A percentile compares a stretch with the other conserved stretches of the same genome.
Evolutionary conservation across 2,888 invertebrate species (phyloP).

Genomic region (Anarsia innoxiella): DNA sequence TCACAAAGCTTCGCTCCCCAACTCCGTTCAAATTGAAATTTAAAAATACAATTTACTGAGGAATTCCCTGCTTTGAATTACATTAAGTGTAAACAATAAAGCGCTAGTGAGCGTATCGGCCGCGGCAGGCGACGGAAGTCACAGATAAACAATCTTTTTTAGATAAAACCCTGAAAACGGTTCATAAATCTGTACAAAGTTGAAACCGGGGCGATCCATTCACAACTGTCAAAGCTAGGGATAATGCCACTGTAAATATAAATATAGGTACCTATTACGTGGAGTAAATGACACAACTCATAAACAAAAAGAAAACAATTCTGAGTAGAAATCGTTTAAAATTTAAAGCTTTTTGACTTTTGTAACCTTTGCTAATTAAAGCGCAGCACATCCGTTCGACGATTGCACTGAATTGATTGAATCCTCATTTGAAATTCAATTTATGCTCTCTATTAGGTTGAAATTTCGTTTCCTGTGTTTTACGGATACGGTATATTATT

Average conservation of each 20-base stretch:
- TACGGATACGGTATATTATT: conserved; percentile 38
- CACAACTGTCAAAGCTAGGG: conserved; percentile 49
- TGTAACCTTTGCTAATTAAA: conserved; percentile 68
- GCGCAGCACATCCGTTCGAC: conserved; percentile 53
- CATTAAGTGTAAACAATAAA: conserved; percentile 75
- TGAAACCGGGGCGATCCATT: conserved; percentile 53
- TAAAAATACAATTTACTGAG: conserved; percentile 70
- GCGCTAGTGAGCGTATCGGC: conserved; percentile 68
- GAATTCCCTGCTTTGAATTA: conserved; percentile 74
- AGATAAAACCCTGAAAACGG: conserved; percentile 68
- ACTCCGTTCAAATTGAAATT: conserved; percentile 54
- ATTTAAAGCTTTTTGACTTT: conserved; percentile 37
- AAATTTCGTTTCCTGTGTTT: conserved; percentile 54
- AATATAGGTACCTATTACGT: conserved; percentile 5
- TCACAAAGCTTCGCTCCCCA: conserved; percentile 49
- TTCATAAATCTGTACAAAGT: conserved; percentile 62
- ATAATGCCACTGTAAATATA: conserved; percentile 33
- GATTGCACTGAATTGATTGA: conserved; percentile 56
- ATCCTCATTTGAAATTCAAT: conserved; percentile 63
- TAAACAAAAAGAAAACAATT: neutral
- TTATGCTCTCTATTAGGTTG: conserved; percentile 51
- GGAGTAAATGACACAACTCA: neutral
- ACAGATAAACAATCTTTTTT: conserved; percentile 73
- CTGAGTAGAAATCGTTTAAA: too few species aligned
- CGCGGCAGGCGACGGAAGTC: conserved; percentile 69